Conservation (phyloP, 2,797 vertebrate species). For the Capromys pilorides region DNA sequence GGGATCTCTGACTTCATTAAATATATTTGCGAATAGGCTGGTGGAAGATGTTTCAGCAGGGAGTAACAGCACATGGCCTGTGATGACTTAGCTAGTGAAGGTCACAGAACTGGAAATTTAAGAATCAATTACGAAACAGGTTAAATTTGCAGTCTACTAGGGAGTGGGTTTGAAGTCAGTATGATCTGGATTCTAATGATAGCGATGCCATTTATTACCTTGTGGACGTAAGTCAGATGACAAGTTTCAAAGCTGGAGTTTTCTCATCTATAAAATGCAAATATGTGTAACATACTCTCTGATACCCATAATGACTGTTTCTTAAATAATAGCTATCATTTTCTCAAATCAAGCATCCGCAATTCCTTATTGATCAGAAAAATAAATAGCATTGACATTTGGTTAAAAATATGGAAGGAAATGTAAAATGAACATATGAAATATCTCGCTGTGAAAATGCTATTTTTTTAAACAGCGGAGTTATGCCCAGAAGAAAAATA, state of each 20-base stretch:
- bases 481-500: slow-evolving; percentile 30
- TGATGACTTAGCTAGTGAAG: slow-evolving; percentile 63
- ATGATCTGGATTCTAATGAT: slow-evolving; percentile 47
- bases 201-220: background rate
- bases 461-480: background rate
- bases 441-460: background rate
- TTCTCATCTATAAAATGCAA: slow-evolving; percentile 37
- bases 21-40: background rate
- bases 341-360: background rate
- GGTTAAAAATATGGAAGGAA: slow-evolving; percentile 27
- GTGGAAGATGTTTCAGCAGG: slow-evolving; percentile 23
- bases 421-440: slow-evolving; percentile 30
- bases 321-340: background rate
- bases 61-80: background rate
- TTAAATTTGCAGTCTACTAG: slow-evolving; percentile 33
- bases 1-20: slow-evolving; percentile 26
- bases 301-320: background rate
- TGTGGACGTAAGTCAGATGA: slow-evolving; percentile 7
- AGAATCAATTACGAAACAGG: slow-evolving; percentile 64
- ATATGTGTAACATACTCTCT: background rate
- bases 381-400: background rate
- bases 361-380: slow-evolving; percentile 5
- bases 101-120: slow-evolving; percentile 64
- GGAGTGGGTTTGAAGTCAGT: background rate
- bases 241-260: slow-evolving; percentile 20